Percentiles rank a stretch among this genome's conserved stretches.
These are phyloP conservation scores for Nemapogon koenigi DNA, from an alignment of 2,888 invertebrate genomes.

Conservation along the genomic window DNA sequence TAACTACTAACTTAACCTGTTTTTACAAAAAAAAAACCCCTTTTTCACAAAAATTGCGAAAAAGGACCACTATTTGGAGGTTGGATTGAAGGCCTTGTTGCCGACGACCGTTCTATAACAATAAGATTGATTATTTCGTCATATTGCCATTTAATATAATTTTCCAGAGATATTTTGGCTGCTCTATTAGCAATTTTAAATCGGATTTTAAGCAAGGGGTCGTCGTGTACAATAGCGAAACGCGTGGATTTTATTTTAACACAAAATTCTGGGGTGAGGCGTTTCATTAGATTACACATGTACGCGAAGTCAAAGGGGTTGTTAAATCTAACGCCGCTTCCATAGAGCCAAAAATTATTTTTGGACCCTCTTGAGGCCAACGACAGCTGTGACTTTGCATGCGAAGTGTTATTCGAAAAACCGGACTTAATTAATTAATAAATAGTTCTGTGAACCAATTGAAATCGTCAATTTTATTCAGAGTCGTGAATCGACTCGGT, in stretches of 20 bases:
- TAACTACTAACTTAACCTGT: no score
- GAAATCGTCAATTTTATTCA: no score
- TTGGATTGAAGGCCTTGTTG: no score
- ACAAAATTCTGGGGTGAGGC: constrained; percentile 30
- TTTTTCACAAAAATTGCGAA: no score
- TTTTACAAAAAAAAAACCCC: no score
- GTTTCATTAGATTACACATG: constrained; percentile 37
- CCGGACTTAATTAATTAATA: background rate
- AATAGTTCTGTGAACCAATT: constrained; percentile 1
- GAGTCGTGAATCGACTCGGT: constrained; percentile 5
- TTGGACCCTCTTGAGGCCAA: constrained; percentile 30
- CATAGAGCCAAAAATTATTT: background rate
- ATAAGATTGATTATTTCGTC: no score
- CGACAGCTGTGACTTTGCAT: constrained; percentile 33
- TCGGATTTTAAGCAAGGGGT: constrained; percentile 16
- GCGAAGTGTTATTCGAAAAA: background rate
- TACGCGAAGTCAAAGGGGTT: constrained; percentile 38
- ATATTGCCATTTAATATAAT: constrained; percentile 2
- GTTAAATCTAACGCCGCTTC: constrained; percentile 40
- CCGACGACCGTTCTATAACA: no score
- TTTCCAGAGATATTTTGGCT: constrained; percentile 7
- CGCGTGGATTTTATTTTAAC: constrained; percentile 15
- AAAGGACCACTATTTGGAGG: no score
- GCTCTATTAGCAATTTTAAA: constrained; percentile 14
- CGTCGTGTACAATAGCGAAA: constrained; percentile 21